Evolutionary conservation across 2,113 vertebrate genomes (phyloP).

Genomic region (Ammodramus savannarum): DNA sequence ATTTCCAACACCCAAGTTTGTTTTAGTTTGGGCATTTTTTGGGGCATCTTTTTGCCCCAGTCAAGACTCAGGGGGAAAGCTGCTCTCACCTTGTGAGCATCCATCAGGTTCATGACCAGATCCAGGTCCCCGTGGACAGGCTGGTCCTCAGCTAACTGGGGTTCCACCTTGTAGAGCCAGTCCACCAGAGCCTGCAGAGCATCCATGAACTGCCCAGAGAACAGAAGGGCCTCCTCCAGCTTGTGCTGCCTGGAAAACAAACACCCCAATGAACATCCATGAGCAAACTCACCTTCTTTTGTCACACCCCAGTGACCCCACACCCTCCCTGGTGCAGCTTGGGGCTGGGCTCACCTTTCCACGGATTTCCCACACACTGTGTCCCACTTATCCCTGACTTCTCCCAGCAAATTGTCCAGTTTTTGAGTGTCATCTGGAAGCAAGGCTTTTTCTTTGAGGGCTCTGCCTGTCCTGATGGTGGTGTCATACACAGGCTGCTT

Average conservation of each 20-base stretch:
- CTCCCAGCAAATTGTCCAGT: conserved; percentile 90
- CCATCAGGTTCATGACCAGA: conserved; percentile 97
- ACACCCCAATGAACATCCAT: fast-evolving
- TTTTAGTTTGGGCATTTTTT: too few species aligned
- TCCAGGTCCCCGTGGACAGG: conserved; percentile 96
- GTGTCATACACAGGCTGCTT: conserved; percentile 98
- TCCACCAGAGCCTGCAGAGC: conserved; percentile 95
- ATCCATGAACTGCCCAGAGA: conserved; percentile 97
- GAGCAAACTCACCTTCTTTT: neutral
- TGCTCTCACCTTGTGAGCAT: conserved; percentile 89
- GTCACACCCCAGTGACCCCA: neutral
- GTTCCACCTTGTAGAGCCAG: conserved; percentile 96
- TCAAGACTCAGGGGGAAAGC: neutral
- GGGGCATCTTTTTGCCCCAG: neutral
- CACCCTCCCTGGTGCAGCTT: fast-evolving
- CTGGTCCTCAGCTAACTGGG: conserved; percentile 93
- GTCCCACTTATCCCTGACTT: conserved; percentile 98
- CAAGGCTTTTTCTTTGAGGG: conserved; percentile 92
- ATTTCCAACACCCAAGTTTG: too few species aligned
- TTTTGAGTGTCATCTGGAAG: conserved; percentile 88
- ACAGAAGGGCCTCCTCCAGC: conserved; percentile 95
- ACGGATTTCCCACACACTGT: conserved; percentile 98
- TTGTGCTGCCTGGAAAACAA: conserved; percentile 90
- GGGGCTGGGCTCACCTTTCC: conserved; percentile 80
- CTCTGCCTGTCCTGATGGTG: conserved; percentile 90